Evolutionary conservation across 2,113 vertebrate species (phyloP).

Genomic region (Arizona elegans): DNA sequence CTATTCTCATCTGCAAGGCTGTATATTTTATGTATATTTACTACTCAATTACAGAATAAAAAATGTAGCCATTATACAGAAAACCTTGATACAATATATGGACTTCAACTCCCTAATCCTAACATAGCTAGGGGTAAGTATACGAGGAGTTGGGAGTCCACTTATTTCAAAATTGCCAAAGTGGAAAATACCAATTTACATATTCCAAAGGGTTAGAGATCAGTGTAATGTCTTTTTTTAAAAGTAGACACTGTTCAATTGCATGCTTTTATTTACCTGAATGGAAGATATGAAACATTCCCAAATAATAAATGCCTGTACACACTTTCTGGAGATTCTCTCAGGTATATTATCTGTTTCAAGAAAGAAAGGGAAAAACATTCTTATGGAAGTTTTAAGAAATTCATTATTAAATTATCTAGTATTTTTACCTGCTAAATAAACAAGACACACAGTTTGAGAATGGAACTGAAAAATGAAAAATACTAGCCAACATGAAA

Average conservation of each 20-base stretch:
- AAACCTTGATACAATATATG: background rate
- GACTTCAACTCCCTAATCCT: background rate
- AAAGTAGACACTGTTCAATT: background rate
- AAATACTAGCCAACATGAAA: background rate
- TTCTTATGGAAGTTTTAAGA: constrained; percentile 14
- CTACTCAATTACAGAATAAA: background rate
- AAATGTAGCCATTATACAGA: background rate
- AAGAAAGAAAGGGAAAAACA: constrained; percentile 40
- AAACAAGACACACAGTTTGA: background rate
- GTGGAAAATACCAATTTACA: background rate
- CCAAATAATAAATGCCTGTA: constrained; percentile 82
- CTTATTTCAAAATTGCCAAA: background rate
- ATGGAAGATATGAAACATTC: constrained; percentile 84
- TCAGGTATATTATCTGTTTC: constrained; percentile 88
- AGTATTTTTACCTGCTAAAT: background rate
- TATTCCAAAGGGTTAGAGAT: background rate
- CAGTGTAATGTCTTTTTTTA: background rate
- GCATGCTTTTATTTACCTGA: constrained; percentile 78
- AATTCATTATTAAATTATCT: background rate
- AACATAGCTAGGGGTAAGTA: background rate
- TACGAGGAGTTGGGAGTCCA: background rate
- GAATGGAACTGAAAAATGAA: background rate
- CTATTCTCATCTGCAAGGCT: background rate
- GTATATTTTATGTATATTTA: background rate
- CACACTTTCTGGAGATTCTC: constrained; percentile 85